phyloP scores from a whole-genome alignment of 2,113 vertebrate species.

The Falco punctatus region DNA sequence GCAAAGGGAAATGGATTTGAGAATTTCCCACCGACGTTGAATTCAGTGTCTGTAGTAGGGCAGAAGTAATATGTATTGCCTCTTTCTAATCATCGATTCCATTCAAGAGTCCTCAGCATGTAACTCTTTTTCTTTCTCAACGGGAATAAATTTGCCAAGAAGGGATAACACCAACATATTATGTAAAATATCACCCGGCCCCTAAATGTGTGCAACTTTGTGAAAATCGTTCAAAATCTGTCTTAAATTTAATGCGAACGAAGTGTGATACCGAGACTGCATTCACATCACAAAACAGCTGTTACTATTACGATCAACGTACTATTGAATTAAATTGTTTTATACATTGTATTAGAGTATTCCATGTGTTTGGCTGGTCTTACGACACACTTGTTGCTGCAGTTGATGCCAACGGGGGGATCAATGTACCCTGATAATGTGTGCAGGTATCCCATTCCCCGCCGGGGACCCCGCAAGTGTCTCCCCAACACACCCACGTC shows the following conservation, averaged over 20 bases:
- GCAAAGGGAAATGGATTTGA: constrained; percentile 13
- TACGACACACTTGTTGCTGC: background rate
- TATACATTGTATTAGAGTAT: background rate
- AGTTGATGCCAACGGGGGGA: background rate
- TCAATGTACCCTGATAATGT: rapidly evolving
- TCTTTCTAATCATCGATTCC: constrained; percentile 31
- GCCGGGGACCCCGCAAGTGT: rapidly evolving
- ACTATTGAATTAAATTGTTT: background rate
- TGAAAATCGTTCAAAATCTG: constrained; percentile 37
- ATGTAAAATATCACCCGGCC: background rate
- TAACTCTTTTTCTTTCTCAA: constrained; percentile 25
- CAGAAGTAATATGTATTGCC: background rate
- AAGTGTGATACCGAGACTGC: background rate
- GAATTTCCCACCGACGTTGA: constrained; percentile 15
- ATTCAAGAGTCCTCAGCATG: constrained; percentile 40
- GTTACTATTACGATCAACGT: background rate
- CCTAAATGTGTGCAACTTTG: background rate
- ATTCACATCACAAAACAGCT: background rate
- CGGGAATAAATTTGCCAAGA: constrained; percentile 16
- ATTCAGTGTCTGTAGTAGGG: constrained; percentile 17
- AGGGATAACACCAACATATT: constrained; percentile 19
- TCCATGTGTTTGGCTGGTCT: background rate
- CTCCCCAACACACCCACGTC: background rate
- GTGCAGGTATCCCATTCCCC: background rate
- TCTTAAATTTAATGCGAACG: background rate